A percentile compares a stretch with the other conserved stretches of the same genome.
Conservation (phyloP, 2,797 vertebrate species). For the Microtus agrestis region DNA sequence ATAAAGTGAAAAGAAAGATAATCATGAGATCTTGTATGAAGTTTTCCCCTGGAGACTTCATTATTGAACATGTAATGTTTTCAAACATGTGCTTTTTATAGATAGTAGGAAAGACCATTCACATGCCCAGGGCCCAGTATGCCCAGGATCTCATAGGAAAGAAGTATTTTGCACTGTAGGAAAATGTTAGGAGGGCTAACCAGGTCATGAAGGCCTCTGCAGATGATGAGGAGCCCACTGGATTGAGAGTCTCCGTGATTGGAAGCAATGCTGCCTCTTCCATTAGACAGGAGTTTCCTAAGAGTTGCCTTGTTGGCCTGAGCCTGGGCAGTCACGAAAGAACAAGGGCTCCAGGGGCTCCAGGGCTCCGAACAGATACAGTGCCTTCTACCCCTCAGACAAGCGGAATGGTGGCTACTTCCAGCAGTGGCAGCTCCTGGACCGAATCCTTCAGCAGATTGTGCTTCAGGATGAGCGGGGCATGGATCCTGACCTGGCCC, state of each 20-base stretch:
- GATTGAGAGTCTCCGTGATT: not conserved
- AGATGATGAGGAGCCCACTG: not conserved
- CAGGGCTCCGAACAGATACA: not conserved
- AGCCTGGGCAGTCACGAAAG: not conserved
- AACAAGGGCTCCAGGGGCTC: not conserved
- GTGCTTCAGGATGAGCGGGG: slow-evolving; percentile 97
- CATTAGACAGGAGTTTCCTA: not conserved
- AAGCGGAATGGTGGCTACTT: slow-evolving; percentile 93
- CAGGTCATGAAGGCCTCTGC: not conserved
- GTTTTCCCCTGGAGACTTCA: slow-evolving; percentile 36
- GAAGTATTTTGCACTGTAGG: not conserved
- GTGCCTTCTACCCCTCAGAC: slow-evolving; percentile 87
- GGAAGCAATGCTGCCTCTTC: not conserved
- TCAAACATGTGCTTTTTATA: slow-evolving; percentile 45
- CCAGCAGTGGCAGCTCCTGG: slow-evolving; percentile 98
- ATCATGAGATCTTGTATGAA: slow-evolving; percentile 37
- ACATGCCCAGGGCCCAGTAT: not conserved
- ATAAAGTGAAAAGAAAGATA: slow-evolving; percentile 32
- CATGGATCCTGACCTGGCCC: slow-evolving; percentile 94
- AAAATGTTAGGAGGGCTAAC: not conserved
- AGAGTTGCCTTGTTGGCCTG: not conserved
- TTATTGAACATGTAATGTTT: slow-evolving; percentile 60
- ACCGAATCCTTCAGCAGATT: slow-evolving; percentile 97
- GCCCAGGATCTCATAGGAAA: not conserved
- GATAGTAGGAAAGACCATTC: slow-evolving; percentile 61